Conservation (phyloP, 92 coral and sea anemone species). For the Porites lobata region DNA sequence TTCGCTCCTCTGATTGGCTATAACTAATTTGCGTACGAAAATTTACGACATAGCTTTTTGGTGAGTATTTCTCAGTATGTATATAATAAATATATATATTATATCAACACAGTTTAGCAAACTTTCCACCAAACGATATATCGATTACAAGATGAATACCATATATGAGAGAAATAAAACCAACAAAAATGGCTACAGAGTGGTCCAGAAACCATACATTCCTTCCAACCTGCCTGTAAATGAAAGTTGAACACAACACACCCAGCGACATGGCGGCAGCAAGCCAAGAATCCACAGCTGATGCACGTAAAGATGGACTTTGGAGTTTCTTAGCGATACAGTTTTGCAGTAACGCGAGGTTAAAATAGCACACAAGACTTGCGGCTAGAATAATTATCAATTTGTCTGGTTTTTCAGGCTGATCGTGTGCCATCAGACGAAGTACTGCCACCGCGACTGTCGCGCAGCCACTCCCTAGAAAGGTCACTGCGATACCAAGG, state of each 20-base stretch:
- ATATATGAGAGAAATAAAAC: conserved; percentile 68
- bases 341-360: conserved; percentile 65
- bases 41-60: no score
- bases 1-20: no score
- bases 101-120: conserved; percentile 18
- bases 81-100: neutral
- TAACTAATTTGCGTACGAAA: no score
- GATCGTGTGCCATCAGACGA: conserved; percentile 61
- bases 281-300: conserved; percentile 76
- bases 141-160: conserved; percentile 64
- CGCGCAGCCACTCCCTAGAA: conserved; percentile 76
- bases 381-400: conserved; percentile 71
- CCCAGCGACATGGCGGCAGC: conserved; percentile 85
- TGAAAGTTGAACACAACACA: conserved; percentile 68
- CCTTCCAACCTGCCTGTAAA: conserved; percentile 62
- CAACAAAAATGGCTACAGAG: conserved; percentile 71
- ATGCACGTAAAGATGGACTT: conserved; percentile 78
- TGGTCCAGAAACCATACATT: conserved; percentile 84
- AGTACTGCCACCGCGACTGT: conserved; percentile 69
- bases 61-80: no score
- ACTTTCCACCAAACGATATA: conserved; percentile 8
- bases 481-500: conserved; percentile 73
- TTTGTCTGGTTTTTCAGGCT: conserved; percentile 71
- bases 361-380: conserved; percentile 66
- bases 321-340: conserved; percentile 72